phyloP scores from a whole-genome alignment of 2,797 vertebrate species.

The Dromococcyx pavoninus region DNA sequence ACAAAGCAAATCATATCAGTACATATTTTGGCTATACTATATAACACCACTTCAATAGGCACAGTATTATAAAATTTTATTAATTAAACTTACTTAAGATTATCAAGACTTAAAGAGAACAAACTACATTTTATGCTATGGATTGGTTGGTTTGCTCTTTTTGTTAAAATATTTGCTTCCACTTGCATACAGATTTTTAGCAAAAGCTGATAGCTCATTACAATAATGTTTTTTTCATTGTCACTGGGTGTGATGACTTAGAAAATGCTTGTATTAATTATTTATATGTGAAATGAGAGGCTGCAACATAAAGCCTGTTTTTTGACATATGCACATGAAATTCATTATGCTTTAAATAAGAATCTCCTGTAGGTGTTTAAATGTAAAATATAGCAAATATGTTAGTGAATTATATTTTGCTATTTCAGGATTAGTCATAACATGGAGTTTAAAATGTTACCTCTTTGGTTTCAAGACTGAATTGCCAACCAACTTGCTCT shows the following conservation, averaged over 20 bases:
- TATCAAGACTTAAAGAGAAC: background rate
- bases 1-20: background rate
- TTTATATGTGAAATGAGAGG: background rate
- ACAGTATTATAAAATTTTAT: background rate
- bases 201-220: background rate
- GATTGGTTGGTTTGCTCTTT: background rate
- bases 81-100: background rate
- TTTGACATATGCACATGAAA: background rate
- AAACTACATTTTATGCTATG: background rate
- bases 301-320: background rate
- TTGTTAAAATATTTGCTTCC: background rate
- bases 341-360: background rate
- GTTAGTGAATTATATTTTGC: background rate
- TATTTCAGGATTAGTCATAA: background rate
- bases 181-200: background rate
- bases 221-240: background rate
- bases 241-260: background rate
- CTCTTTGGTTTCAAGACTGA: slow-evolving; percentile 25
- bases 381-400: background rate
- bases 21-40: background rate
- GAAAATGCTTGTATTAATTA: background rate
- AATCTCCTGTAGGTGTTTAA: background rate
- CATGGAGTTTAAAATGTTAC: background rate
- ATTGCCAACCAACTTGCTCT: background rate
- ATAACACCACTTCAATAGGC: background rate